Percentiles rank a stretch among this genome's conserved stretches.
Conservation (phyloP, 2,888 invertebrate species). For the Nezara viridula region DNA sequence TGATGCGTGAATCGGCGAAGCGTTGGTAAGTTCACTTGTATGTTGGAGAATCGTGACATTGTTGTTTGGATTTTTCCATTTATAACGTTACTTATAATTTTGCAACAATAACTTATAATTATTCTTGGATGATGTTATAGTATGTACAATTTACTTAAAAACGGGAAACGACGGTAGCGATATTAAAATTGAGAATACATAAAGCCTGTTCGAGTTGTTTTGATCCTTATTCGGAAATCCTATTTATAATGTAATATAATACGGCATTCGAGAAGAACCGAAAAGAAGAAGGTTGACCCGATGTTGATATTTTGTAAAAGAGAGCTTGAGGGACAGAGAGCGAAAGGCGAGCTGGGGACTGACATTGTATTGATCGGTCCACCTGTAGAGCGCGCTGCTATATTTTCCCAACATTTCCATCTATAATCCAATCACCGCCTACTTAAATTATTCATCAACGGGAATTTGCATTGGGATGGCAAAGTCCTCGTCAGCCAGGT, state of each 20-base stretch:
- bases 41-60: too few relatives aligned
- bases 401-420: slow-evolving; percentile 49
- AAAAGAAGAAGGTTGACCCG: neutral
- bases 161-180: neutral
- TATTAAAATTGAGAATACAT: neutral
- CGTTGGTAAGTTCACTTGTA: too few relatives aligned
- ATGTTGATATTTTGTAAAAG: neutral
- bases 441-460: slow-evolving; percentile 44
- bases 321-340: neutral
- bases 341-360: neutral
- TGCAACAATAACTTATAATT: too few relatives aligned
- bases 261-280: neutral
- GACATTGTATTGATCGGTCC: slow-evolving; percentile 39
- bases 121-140: too few relatives aligned
- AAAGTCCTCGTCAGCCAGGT: slow-evolving; percentile 28
- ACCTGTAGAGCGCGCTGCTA: slow-evolving; percentile 26
- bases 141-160: too few relatives aligned
- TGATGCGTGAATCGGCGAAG: too few relatives aligned
- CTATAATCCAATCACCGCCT: slow-evolving; percentile 44
- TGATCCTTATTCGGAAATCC: neutral
- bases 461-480: slow-evolving; percentile 33
- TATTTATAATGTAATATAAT: neutral
- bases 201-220: neutral
- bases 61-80: too few relatives aligned
- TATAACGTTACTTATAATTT: too few relatives aligned